Conservation (phyloP, 2,797 vertebrate species). For the Caiman crocodilus region DNA sequence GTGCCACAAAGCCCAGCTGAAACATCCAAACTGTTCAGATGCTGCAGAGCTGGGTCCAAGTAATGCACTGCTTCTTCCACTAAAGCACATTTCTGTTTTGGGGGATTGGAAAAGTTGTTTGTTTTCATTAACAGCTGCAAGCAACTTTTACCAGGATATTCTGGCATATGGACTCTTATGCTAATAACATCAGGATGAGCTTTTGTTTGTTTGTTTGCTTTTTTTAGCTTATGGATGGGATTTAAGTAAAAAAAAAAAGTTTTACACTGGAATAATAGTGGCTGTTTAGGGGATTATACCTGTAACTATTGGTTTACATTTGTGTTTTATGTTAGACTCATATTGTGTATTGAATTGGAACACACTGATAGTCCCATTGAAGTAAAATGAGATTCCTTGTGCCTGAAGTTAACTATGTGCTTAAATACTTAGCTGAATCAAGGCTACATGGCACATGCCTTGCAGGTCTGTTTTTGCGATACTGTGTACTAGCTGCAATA, state of each 20-base stretch:
- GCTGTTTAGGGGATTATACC: neutral
- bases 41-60: too few species aligned
- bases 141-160: neutral
- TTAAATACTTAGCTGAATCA: slow-evolving; percentile 4
- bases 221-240: neutral
- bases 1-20: too few species aligned
- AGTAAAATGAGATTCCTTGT: neutral
- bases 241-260: neutral
- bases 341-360: too few species aligned
- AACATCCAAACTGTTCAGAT: too few species aligned
- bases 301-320: too few species aligned
- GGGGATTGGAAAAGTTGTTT: too few species aligned
- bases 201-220: neutral
- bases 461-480: slow-evolving; percentile 14
- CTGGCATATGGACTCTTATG: neutral
- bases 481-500: neutral
- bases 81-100: too few species aligned
- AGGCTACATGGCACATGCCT: neutral
- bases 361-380: fast-evolving
- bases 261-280: neutral
- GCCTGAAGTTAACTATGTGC: slow-evolving; percentile 3
- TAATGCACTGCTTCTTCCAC: too few species aligned
- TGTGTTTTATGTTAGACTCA: too few species aligned
- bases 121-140: too few species aligned
- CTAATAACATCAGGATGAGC: neutral